Evolutionary conservation across 2,113 vertebrate genomes (phyloP).

Genomic region (Pterocles gutturalis): DNA sequence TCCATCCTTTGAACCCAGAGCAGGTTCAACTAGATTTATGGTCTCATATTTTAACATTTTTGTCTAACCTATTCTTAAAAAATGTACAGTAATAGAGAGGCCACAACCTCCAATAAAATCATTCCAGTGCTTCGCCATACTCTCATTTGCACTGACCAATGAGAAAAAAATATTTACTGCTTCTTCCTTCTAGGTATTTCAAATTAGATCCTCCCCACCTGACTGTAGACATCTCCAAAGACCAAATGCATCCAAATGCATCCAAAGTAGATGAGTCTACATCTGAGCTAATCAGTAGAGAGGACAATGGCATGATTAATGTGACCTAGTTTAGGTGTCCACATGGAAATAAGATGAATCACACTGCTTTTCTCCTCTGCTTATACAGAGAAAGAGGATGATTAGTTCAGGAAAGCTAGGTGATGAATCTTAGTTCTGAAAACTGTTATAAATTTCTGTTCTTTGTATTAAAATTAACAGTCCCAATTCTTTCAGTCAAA

Average conservation of each 20-base stretch:
- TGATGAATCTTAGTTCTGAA: neutral
- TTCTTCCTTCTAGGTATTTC: neutral
- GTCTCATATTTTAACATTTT: neutral
- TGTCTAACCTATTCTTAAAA: neutral
- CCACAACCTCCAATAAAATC: neutral
- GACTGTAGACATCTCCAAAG: neutral
- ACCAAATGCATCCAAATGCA: neutral
- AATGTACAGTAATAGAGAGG: neutral
- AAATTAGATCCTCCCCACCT: neutral
- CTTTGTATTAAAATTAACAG: neutral
- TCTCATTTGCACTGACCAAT: neutral
- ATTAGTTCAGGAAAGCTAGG: neutral
- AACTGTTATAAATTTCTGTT: neutral
- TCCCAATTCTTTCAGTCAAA: neutral
- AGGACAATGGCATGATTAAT: conserved; percentile 13
- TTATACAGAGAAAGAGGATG: neutral
- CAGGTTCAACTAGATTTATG: neutral
- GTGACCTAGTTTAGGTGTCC: conserved; percentile 23
- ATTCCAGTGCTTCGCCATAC: neutral
- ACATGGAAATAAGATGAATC: conserved; percentile 13
- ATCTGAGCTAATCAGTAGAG: neutral
- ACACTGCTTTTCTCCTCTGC: neutral
- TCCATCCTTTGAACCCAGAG: neutral
- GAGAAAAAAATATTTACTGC: neutral
- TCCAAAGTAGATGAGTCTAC: neutral